Percentiles rank a stretch among this genome's conserved stretches.
These are phyloP conservation scores for Scalopus aquaticus DNA, from an alignment of 2,113 vertebrate species.

Conservation along the genomic window DNA sequence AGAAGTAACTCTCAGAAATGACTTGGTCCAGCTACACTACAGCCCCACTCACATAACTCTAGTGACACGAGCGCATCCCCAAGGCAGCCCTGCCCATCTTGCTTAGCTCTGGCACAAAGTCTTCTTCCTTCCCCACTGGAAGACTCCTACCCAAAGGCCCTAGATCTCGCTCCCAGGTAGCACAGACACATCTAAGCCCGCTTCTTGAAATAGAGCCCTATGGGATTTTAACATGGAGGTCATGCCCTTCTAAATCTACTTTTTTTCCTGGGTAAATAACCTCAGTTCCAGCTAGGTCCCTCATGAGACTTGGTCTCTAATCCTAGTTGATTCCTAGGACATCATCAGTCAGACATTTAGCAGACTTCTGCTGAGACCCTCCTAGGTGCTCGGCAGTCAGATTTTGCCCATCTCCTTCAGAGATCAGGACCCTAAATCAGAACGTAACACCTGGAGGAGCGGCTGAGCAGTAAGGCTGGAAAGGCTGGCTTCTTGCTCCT, in stretches of 20 bases:
- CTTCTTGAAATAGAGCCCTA: not conserved
- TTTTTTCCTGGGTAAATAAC: not conserved
- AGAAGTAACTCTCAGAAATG: not conserved
- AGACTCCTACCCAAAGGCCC: not conserved
- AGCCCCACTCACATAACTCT: not conserved
- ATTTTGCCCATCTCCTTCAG: not conserved
- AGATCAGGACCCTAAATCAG: not conserved
- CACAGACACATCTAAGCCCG: not conserved
- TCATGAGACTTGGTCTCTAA: not conserved
- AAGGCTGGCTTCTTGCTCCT: not conserved
- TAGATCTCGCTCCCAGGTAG: not conserved
- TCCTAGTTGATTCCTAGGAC: not conserved
- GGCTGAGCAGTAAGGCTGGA: not conserved
- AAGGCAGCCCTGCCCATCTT: not conserved
- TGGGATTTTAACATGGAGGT: not conserved
- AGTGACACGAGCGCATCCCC: not conserved
- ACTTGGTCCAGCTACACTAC: not conserved
- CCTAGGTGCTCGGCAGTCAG: not conserved
- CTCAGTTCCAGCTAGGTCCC: not conserved
- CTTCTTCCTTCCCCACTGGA: not conserved
- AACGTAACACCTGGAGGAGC: not conserved
- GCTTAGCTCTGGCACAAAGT: not conserved
- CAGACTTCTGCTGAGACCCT: not conserved
- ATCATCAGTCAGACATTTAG: not conserved
- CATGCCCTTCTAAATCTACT: constrained; percentile 24